These are phyloP conservation scores for Drosophila barbarae DNA, from an alignment of 2,888 invertebrate species.

Conservation along the genomic window DNA sequence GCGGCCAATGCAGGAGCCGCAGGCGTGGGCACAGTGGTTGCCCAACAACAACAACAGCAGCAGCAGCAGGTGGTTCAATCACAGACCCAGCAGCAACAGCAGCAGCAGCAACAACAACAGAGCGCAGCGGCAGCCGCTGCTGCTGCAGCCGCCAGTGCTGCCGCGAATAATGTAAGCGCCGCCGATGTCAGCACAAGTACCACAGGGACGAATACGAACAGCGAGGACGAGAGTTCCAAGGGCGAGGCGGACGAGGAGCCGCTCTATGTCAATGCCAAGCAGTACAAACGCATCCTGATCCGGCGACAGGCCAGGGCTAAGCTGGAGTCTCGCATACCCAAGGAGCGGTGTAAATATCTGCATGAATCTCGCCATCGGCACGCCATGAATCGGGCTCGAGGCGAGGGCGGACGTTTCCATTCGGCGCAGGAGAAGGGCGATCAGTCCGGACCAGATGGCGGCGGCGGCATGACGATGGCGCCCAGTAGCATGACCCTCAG, in stretches of 20 bases:
- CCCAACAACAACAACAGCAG: constrained; percentile 27
- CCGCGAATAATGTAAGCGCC: constrained; percentile 47
- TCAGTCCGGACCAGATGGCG: constrained; percentile 48
- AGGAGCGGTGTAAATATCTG: constrained; percentile 98
- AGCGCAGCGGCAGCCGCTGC: constrained; percentile 11
- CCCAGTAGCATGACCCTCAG: constrained; percentile 57
- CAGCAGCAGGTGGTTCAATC: constrained; percentile 15
- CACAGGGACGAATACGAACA: constrained; percentile 61
- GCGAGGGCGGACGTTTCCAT: constrained; percentile 97
- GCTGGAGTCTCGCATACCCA: constrained; percentile 97
- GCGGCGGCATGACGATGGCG: constrained; percentile 50
- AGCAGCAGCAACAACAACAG: constrained; percentile 28
- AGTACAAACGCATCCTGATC: constrained; percentile 97
- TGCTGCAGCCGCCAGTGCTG: constrained; percentile 30
- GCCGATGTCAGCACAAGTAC: constrained; percentile 63
- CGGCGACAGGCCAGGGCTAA: constrained; percentile 96
- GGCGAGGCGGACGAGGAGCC: constrained; percentile 91
- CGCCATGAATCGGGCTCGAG: constrained; percentile 97
- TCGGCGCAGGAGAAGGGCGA: constrained; percentile 81
- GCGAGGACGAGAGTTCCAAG: constrained; percentile 70
- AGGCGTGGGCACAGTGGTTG: constrained; percentile 17
- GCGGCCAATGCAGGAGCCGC: constrained; percentile 31
- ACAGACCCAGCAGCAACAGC: constrained; percentile 20
- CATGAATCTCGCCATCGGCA: constrained; percentile 98
- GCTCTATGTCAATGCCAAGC: constrained; percentile 98